Conservation (phyloP, 1,140 invertebrate species). For the Caligus rogercresseyi region DNA sequence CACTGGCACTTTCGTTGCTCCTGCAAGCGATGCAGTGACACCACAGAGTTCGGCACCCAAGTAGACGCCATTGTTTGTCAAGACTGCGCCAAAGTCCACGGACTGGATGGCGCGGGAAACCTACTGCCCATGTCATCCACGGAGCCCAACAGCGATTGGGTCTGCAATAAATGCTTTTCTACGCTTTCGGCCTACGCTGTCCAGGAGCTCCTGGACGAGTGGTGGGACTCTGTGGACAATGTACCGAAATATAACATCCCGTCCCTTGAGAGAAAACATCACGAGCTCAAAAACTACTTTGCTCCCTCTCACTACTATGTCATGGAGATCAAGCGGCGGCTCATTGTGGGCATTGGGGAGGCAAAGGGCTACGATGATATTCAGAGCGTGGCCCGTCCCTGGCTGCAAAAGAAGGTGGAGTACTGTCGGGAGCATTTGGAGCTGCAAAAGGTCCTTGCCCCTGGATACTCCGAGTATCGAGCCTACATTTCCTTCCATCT, state of each 20-base stretch:
- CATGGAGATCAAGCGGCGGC: not conserved
- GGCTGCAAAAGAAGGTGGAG: conserved; percentile 8
- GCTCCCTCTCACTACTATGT: not conserved
- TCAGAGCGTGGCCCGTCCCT: not conserved
- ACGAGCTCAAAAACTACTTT: not conserved
- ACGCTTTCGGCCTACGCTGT: not conserved
- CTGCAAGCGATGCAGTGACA: not conserved
- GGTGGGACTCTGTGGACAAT: not conserved
- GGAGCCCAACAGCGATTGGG: not conserved
- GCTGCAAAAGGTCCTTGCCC: not conserved
- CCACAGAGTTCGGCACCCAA: not conserved
- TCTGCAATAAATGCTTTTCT: not conserved
- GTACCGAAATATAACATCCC: not conserved
- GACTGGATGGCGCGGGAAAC: not conserved
- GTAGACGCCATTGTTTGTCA: not conserved
- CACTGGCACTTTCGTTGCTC: conserved; percentile 3
- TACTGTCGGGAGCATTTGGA: conserved; percentile 2
- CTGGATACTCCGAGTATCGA: conserved; percentile 2
- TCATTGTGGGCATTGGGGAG: not conserved
- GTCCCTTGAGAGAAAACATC: not conserved
- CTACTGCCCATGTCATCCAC: not conserved
- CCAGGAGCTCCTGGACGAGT: not conserved
- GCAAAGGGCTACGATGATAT: not conserved
- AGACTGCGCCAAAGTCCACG: conserved; percentile 3
- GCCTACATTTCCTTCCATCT: conserved; percentile 6